Percentiles rank a stretch among this genome's conserved stretches.
These are phyloP conservation scores for Rhinichthys klamathensis DNA, from an alignment of 2,113 vertebrate genomes.

Conservation along the genomic window DNA sequence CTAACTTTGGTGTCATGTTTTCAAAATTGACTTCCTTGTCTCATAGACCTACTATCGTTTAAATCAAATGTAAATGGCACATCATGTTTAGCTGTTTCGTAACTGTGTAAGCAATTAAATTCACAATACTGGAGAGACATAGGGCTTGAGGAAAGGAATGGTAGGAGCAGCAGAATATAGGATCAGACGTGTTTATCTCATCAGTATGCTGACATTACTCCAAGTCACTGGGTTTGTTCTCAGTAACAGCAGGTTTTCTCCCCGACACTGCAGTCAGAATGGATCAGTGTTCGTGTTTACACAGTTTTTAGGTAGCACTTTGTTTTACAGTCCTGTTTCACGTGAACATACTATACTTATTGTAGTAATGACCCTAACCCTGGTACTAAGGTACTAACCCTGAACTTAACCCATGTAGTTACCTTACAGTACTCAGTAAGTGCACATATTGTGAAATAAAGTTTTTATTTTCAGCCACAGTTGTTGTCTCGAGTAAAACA, in stretches of 20 bases:
- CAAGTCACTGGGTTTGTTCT: background rate
- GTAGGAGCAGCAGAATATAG: background rate
- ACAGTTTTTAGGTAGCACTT: background rate
- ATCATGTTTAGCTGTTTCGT: background rate
- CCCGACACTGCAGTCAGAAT: background rate
- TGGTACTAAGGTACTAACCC: too few species aligned
- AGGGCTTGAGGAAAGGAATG: background rate
- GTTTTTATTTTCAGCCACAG: background rate
- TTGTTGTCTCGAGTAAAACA: background rate
- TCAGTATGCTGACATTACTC: constrained; percentile 13
- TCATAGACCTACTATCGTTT: background rate
- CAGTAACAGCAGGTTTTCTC: background rate
- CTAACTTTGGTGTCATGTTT: background rate
- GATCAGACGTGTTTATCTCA: background rate
- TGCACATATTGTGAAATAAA: too few species aligned
- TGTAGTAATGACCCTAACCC: too few species aligned
- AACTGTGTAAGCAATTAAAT: background rate
- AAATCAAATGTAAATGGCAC: background rate
- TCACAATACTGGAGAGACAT: background rate
- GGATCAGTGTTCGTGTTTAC: background rate
- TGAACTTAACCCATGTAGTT: too few species aligned
- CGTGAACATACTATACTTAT: too few species aligned
- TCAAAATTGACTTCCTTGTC: background rate
- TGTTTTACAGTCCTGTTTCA: too few species aligned
- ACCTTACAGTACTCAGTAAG: too few species aligned